Percentiles rank a stretch among this genome's conserved stretches.
Evolutionary conservation across 2,113 vertebrate genomes (phyloP).

Genomic region (Callithrix jacchus): DNA sequence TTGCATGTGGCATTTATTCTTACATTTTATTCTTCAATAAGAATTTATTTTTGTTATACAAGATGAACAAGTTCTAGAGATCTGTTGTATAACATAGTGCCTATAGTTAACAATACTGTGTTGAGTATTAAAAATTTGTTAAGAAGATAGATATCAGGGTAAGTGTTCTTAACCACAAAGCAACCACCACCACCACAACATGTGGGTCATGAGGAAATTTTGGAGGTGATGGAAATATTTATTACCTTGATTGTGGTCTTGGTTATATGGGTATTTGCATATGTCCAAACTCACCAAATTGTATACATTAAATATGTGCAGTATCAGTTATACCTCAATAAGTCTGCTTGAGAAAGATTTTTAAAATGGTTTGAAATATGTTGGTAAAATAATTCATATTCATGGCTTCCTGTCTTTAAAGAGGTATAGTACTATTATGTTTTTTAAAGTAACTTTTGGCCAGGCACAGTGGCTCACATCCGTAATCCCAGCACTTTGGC

Average conservation of each 20-base stretch:
- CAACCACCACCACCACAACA: neutral
- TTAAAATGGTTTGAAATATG: conserved; percentile 41
- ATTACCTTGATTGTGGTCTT: neutral
- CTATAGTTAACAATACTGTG: neutral
- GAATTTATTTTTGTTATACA: neutral
- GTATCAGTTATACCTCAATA: neutral
- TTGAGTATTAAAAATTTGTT: neutral
- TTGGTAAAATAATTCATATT: conserved; percentile 36
- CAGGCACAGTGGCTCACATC: too few species aligned
- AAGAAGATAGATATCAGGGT: neutral
- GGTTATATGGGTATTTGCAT: neutral
- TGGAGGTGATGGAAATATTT: neutral
- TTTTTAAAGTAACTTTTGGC: neutral
- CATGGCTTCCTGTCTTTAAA: neutral
- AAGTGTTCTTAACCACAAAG: neutral
- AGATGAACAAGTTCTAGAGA: neutral
- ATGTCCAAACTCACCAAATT: neutral
- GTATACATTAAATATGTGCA: neutral
- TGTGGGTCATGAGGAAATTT: neutral
- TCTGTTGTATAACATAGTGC: neutral
- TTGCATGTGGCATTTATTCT: neutral
- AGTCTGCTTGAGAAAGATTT: neutral
- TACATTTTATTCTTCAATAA: conserved; percentile 25
- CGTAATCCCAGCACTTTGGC: too few species aligned
- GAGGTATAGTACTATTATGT: neutral